Conservation (phyloP, 2,888 invertebrate genomes). For the Clunio marinus region DNA sequence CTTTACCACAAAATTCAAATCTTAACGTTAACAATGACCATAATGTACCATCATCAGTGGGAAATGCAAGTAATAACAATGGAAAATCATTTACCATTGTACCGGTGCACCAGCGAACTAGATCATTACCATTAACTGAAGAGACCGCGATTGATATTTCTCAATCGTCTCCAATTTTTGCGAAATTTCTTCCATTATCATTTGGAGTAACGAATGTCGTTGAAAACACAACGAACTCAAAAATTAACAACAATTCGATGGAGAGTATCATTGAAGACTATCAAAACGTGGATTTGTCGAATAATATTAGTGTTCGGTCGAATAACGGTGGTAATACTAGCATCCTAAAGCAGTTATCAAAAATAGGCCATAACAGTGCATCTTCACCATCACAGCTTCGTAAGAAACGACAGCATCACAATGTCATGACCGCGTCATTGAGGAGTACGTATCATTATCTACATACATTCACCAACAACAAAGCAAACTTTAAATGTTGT, state of each 20-base stretch:
- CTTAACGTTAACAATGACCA: conserved; percentile 24
- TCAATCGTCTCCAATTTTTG: conserved; percentile 30
- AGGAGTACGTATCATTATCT: conserved; percentile 35
- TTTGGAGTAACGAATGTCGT: not conserved
- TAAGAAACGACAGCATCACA: conserved; percentile 35
- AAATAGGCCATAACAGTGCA: conserved; percentile 12
- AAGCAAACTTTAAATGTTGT: not conserved
- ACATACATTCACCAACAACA: not conserved
- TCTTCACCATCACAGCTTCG: conserved; percentile 35
- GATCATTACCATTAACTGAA: conserved; percentile 64
- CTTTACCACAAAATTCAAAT: conserved; percentile 41
- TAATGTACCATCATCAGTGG: conserved; percentile 4
- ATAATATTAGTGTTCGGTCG: conserved; percentile 9
- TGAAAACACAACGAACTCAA: not conserved
- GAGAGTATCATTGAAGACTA: conserved; percentile 37
- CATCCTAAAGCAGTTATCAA: conserved; percentile 36
- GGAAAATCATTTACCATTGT: conserved; percentile 44
- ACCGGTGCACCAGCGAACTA: conserved; percentile 62
- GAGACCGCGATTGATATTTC: conserved; percentile 48
- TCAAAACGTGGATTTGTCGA: conserved; percentile 9
- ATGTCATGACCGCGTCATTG: conserved; percentile 34
- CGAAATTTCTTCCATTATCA: not conserved
- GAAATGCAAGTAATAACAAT: not conserved
- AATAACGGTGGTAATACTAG: conserved; percentile 25
- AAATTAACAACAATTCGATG: conserved; percentile 31